Conservation (phyloP, 1,140 invertebrate genomes). For the Orchesella cincta region DNA sequence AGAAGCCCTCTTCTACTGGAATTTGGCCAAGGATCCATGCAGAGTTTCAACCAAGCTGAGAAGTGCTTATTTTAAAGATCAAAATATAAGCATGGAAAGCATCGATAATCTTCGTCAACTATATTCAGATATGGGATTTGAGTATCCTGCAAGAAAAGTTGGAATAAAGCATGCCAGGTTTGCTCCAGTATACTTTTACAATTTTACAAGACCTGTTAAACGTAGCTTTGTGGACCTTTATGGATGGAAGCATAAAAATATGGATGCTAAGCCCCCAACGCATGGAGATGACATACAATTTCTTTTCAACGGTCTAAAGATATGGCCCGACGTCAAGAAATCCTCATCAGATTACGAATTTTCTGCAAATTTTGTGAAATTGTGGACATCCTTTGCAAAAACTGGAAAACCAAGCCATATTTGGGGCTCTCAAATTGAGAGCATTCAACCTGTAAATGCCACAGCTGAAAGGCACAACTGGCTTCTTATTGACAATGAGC, state of each 20-base stretch:
- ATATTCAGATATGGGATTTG: not conserved
- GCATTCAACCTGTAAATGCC: not conserved
- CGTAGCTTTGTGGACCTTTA: not conserved
- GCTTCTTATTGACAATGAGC: not conserved
- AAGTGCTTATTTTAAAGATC: conserved; percentile 13
- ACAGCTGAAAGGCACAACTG: not conserved
- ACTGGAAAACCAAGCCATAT: not conserved
- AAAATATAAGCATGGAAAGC: not conserved
- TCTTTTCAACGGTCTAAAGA: not conserved
- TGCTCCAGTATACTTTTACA: conserved; percentile 7
- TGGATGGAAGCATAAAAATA: not conserved
- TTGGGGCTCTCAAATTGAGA: not conserved
- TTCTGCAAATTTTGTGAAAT: not conserved
- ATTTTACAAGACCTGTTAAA: not conserved
- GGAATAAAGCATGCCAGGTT: conserved; percentile 2
- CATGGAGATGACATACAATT: not conserved
- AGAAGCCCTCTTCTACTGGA: not conserved
- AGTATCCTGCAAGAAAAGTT: conserved; percentile 4
- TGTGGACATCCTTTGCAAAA: conserved; percentile 6
- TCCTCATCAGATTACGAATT: conserved; percentile 14
- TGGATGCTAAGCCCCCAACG: not conserved
- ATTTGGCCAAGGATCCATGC: conserved; percentile 24
- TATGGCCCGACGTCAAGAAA: not conserved
- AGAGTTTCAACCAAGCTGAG: conserved; percentile 14
- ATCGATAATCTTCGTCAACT: not conserved